Evolutionary conservation across 2,888 invertebrate genomes (phyloP).

Genomic region (Nymphalis c-album): DNA sequence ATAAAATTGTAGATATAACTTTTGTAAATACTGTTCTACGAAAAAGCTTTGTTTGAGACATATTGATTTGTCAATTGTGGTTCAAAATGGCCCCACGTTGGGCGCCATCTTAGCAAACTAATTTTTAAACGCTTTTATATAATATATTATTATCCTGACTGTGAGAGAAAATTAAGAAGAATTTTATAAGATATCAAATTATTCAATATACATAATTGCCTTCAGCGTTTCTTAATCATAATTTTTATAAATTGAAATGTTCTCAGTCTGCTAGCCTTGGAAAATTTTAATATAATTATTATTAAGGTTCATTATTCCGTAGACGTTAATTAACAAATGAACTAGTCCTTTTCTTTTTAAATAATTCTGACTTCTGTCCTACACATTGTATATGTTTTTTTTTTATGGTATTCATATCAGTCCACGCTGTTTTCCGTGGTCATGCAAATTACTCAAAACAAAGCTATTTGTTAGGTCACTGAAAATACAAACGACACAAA

Average conservation of each 20-base stretch:
- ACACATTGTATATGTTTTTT: no score
- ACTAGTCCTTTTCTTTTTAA: no score
- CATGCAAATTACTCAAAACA: no score
- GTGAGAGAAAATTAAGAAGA: neutral
- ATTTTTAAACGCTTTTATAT: neutral
- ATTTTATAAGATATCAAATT: neutral
- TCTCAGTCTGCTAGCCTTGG: neutral
- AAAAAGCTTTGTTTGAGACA: neutral
- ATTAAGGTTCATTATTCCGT: no score
- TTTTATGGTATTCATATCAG: no score
- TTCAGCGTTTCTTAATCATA: neutral
- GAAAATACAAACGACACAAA: no score
- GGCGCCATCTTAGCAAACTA: neutral
- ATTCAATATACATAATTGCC: neutral
- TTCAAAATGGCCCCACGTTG: slow-evolving; percentile 2
- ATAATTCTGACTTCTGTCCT: no score
- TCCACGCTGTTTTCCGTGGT: no score
- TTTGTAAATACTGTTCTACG: slow-evolving; percentile 8
- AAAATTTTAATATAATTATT: neutral
- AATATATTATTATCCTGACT: neutral
- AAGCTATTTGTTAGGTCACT: no score
- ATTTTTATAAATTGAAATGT: neutral
- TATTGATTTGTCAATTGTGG: slow-evolving; percentile 2
- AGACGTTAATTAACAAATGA: no score
- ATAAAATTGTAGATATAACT: slow-evolving; percentile 15